Percentiles rank a stretch among this genome's conserved stretches.
Evolutionary conservation across 2,797 vertebrate species (phyloP).

Genomic region (Notoglanidium macrostoma): DNA sequence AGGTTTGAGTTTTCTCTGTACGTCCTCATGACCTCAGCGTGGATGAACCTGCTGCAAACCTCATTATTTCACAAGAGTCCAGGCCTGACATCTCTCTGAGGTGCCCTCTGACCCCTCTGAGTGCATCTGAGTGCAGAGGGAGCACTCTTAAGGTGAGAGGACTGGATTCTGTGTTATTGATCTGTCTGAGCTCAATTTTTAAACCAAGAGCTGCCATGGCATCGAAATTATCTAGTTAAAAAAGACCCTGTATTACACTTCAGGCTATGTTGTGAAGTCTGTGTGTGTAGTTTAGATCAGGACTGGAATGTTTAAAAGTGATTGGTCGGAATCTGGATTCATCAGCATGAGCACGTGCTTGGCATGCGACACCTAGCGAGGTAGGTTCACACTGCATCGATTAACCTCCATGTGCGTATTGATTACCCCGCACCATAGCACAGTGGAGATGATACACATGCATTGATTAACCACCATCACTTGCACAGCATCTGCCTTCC

Average conservation of each 20-base stretch:
- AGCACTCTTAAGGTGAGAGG: constrained; percentile 3
- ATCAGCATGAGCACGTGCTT: background rate
- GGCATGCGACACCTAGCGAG: background rate
- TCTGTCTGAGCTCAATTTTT: constrained; percentile 71
- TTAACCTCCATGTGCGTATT: constrained; percentile 33
- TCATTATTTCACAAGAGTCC: constrained; percentile 48
- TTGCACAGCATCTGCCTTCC: background rate
- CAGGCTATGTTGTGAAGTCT: background rate
- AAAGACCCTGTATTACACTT: background rate
- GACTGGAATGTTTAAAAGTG: background rate
- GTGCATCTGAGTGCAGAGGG: background rate
- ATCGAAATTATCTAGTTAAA: constrained; percentile 1
- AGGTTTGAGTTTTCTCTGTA: constrained; percentile 27
- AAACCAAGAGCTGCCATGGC: constrained; percentile 61
- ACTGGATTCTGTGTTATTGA: constrained; percentile 60
- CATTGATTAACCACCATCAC: constrained; percentile 15
- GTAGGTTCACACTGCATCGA: constrained; percentile 33
- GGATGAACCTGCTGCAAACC: constrained; percentile 26
- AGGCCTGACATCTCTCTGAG: constrained; percentile 26
- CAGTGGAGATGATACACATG: background rate
- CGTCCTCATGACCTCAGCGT: background rate
- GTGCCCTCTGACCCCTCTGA: constrained; percentile 19
- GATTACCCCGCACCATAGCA: constrained; percentile 30
- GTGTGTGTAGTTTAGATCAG: background rate
- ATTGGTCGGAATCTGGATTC: background rate